Evolutionary conservation across 1,140 invertebrate genomes (phyloP).

Genomic region (Drosophila mayri): DNA sequence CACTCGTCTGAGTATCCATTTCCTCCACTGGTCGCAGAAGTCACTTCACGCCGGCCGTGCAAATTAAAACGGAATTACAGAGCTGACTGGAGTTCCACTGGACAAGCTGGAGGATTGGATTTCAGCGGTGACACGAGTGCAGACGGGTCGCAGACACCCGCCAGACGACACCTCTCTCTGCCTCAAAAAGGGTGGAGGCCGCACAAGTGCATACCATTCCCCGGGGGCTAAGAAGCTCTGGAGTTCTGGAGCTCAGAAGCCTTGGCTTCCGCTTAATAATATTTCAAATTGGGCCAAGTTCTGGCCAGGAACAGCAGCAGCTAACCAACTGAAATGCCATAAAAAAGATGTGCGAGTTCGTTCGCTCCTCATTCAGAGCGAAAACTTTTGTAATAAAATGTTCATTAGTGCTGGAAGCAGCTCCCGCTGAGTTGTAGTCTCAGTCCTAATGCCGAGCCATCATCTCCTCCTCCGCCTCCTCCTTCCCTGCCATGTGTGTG

Average conservation of each 20-base stretch:
- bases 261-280: slow-evolving; percentile 52
- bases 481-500: slow-evolving; percentile 47
- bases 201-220: slow-evolving; percentile 53
- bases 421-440: slow-evolving; percentile 66
- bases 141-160: slow-evolving; percentile 52
- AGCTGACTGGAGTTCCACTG: slow-evolving; percentile 57
- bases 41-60: slow-evolving; percentile 59
- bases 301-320: slow-evolving; percentile 25
- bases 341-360: slow-evolving; percentile 53
- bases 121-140: slow-evolving; percentile 53
- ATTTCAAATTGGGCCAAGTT: slow-evolving; percentile 70
- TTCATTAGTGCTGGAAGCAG: slow-evolving; percentile 73
- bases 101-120: slow-evolving; percentile 39
- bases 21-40: slow-evolving; percentile 30
- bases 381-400: slow-evolving; percentile 81
- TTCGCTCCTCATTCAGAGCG: slow-evolving; percentile 38
- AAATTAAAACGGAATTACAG: slow-evolving; percentile 75
- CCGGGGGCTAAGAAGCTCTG: slow-evolving; percentile 37
- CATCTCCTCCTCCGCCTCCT: too few species aligned
- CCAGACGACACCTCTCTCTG: slow-evolving; percentile 40
- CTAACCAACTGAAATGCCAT: slow-evolving; percentile 62
- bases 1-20: slow-evolving; percentile 54
- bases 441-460: slow-evolving; percentile 4
- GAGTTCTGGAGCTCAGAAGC: not conserved
- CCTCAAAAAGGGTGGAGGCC: slow-evolving; percentile 20